Evolutionary conservation across 2,888 invertebrate genomes (phyloP).

Genomic region (Gymnocheta viridis): DNA sequence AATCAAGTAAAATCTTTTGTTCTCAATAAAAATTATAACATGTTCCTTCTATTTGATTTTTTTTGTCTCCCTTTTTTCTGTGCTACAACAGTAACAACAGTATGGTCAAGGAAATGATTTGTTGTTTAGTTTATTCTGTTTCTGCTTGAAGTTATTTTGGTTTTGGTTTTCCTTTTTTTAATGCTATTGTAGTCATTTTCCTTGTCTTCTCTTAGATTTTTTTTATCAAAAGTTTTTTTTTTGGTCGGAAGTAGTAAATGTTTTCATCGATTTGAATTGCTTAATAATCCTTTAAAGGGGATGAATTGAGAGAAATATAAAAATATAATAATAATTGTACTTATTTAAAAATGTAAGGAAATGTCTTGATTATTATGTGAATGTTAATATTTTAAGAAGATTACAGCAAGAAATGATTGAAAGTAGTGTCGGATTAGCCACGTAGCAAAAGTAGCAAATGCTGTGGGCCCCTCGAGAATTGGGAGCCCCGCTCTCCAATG

Average conservation of each 20-base stretch:
- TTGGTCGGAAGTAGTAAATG: slow-evolving; percentile 67
- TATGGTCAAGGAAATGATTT: slow-evolving; percentile 62
- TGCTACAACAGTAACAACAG: too few species aligned
- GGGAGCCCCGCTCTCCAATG: too few species aligned
- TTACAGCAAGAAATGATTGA: background rate
- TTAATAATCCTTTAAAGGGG: slow-evolving; percentile 45
- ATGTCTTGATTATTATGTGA: slow-evolving; percentile 24
- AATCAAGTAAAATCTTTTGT: slow-evolving; percentile 65
- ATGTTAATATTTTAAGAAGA: slow-evolving; percentile 19
- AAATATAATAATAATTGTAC: too few species aligned
- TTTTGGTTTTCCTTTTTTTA: slow-evolving; percentile 69
- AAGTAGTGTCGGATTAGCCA: too few species aligned
- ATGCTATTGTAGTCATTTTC: slow-evolving; percentile 45
- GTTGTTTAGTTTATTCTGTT: slow-evolving; percentile 36
- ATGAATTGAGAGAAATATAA: background rate
- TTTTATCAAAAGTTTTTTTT: slow-evolving; percentile 62
- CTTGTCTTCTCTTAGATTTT: slow-evolving; percentile 15
- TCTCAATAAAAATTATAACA: slow-evolving; percentile 31
- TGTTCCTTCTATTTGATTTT: background rate
- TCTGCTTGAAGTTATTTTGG: slow-evolving; percentile 63
- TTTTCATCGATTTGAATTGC: slow-evolving; percentile 59
- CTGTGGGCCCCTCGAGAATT: too few species aligned
- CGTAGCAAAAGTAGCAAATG: too few species aligned
- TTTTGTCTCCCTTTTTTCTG: background rate
- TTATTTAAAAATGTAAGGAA: slow-evolving; percentile 21